Evolutionary conservation across 2,113 vertebrate genomes (phyloP).

Genomic region (Onychostoma macrolepis): DNA sequence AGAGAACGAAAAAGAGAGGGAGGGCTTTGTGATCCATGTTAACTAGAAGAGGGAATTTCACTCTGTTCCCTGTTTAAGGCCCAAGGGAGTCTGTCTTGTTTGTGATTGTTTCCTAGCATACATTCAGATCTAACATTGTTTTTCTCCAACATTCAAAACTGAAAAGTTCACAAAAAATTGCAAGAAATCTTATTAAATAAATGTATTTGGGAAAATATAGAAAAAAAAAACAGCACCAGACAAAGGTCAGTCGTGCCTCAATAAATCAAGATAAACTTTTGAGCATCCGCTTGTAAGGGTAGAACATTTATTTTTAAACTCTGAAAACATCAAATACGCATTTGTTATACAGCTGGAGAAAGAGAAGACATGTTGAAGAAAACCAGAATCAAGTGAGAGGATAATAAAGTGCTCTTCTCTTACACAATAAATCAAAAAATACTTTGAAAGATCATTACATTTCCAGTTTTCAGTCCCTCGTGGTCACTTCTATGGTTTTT

Average conservation of each 20-base stretch:
- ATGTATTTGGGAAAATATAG: neutral
- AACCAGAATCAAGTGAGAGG: neutral
- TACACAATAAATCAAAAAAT: neutral
- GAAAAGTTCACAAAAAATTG: neutral
- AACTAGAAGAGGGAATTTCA: constrained; percentile 32
- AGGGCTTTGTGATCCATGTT: constrained; percentile 16
- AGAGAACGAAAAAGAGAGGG: neutral
- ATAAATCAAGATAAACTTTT: constrained; percentile 3
- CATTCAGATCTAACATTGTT: neutral
- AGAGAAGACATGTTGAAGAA: neutral
- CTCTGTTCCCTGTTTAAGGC: neutral
- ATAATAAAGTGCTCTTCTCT: neutral
- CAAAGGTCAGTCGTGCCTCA: neutral
- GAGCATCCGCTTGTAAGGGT: neutral
- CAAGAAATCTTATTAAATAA: neutral
- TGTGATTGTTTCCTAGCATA: constrained; percentile 27
- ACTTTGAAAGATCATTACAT: neutral
- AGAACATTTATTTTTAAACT: neutral
- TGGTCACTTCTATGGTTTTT: neutral
- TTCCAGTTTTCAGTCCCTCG: neutral
- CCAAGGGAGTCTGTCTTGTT: constrained; percentile 1
- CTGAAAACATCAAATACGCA: neutral
- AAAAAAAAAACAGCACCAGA: neutral
- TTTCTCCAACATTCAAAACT: neutral
- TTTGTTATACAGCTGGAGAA: neutral